These are phyloP conservation scores for Eumaeus atala DNA, from an alignment of 1,140 invertebrate species.

Conservation along the genomic window DNA sequence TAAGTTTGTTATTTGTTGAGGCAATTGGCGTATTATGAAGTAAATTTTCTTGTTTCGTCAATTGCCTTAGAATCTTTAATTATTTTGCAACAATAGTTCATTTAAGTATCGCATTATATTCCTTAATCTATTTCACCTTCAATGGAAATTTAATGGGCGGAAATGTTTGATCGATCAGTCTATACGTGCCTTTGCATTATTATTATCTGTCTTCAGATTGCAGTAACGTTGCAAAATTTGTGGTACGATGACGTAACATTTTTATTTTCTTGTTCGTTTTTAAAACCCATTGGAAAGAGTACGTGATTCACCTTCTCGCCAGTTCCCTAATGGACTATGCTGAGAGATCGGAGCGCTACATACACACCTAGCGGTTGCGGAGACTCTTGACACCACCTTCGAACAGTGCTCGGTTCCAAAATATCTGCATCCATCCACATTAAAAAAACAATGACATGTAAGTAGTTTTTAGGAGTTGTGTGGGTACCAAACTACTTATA, in stretches of 20 bases:
- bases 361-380: too few relatives aligned
- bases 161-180: slow-evolving; percentile 25
- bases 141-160: slow-evolving; percentile 19
- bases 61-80: neutral
- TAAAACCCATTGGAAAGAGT: too few relatives aligned
- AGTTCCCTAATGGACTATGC: too few relatives aligned
- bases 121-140: neutral
- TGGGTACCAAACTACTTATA: too few relatives aligned
- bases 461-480: too few relatives aligned
- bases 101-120: slow-evolving; percentile 2
- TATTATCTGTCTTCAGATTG: slow-evolving; percentile 1
- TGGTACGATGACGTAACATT: neutral
- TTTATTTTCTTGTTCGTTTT: neutral
- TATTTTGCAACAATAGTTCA: neutral
- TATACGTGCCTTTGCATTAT: slow-evolving; percentile 32
- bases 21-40: neutral
- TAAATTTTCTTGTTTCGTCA: neutral
- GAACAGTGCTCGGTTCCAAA: too few relatives aligned
- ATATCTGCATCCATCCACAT: too few relatives aligned
- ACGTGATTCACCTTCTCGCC: too few relatives aligned
- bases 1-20: neutral
- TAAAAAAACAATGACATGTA: too few relatives aligned
- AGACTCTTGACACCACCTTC: too few relatives aligned
- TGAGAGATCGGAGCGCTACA: too few relatives aligned
- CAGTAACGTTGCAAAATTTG: slow-evolving; percentile 1